Percentiles rank a stretch among this genome's conserved stretches.
Conservation (phyloP, 2,888 invertebrate genomes). For the Sipha maydis region DNA sequence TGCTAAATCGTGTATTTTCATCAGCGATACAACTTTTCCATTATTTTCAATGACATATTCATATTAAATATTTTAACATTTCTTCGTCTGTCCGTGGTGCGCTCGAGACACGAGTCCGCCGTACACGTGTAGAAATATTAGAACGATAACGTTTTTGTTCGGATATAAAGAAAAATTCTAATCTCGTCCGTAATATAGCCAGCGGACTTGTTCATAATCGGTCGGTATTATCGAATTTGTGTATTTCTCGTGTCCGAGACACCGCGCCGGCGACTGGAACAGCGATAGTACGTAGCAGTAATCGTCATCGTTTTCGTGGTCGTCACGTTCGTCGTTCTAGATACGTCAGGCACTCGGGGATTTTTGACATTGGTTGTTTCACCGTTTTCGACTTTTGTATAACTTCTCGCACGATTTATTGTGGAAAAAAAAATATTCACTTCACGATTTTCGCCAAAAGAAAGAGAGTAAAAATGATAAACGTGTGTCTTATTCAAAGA, state of each 20-base stretch:
- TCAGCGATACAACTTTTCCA: too few species aligned
- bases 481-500: conserved; percentile 51
- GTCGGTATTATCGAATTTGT: neutral
- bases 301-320: neutral
- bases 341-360: conserved; percentile 41
- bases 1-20: too few species aligned
- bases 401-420: conserved; percentile 48
- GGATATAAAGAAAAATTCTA: neutral
- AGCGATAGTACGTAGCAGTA: too few species aligned
- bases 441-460: conserved; percentile 59
- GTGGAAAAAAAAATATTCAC: conserved; percentile 36
- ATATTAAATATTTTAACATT: neutral
- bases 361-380: conserved; percentile 35
- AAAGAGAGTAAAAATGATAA: conserved; percentile 44
- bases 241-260: neutral
- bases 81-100: neutral
- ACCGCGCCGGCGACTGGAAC: neutral
- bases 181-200: neutral
- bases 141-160: neutral
- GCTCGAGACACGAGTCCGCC: neutral
- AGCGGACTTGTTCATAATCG: conserved; percentile 7
- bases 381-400: neutral
- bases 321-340: conserved; percentile 49
- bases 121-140: neutral
- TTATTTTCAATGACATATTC: neutral